phyloP scores from a whole-genome alignment of 2,797 vertebrate genomes.

The Tapera naevia region DNA sequence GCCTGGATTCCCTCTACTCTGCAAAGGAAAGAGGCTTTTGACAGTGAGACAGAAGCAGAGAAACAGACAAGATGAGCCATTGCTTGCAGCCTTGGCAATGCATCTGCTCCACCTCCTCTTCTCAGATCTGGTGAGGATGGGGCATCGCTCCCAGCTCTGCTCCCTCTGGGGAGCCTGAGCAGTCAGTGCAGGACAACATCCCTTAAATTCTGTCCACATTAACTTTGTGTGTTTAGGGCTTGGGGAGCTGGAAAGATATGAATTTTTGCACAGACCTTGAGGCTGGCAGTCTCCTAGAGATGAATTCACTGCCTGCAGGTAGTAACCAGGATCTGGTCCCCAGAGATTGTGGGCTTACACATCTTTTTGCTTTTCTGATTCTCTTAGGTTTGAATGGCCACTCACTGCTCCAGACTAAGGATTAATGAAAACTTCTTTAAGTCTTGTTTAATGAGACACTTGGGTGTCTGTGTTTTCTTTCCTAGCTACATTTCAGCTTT shows the following conservation, averaged over 20 bases:
- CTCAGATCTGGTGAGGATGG: fast-evolving
- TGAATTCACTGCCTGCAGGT: not conserved
- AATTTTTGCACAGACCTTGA: not conserved
- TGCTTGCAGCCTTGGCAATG: not conserved
- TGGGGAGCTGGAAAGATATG: not conserved
- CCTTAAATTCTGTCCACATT: not conserved
- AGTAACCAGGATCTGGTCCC: not conserved
- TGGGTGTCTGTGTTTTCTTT: not conserved
- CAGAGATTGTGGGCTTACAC: not conserved
- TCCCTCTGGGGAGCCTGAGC: not conserved
- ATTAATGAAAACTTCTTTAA: not conserved
- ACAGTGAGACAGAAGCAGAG: not conserved
- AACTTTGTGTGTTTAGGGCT: not conserved
- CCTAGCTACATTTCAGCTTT: not conserved
- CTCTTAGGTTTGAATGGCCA: not conserved
- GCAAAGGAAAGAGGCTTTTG: not conserved
- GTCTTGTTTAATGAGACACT: not conserved
- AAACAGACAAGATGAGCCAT: not conserved
- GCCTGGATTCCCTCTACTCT: not conserved
- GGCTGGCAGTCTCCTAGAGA: not conserved
- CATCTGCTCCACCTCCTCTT: not conserved
- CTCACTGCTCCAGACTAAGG: not conserved
- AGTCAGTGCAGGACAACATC: not conserved
- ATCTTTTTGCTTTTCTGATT: not conserved
- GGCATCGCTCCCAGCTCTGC: not conserved